Percentiles rank a stretch among this genome's conserved stretches.
Evolutionary conservation across 35 echinoderm and acorn worm genomes (phyloP).

Genomic region (Diadema setosum): DNA sequence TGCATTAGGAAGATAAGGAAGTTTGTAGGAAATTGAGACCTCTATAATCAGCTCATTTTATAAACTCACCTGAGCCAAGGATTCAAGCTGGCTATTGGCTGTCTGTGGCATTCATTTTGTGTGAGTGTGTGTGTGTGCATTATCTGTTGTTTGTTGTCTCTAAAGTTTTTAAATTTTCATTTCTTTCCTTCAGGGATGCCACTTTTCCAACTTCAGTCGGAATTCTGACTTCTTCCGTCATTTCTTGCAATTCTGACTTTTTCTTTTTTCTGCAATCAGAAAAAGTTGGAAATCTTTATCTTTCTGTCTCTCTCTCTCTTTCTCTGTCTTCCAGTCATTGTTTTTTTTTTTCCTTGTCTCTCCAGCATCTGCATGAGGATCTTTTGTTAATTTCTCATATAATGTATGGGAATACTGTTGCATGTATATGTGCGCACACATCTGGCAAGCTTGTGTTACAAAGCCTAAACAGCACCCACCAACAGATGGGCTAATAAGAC

Average conservation of each 20-base stretch:
- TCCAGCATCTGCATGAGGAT: background rate
- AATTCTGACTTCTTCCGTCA: background rate
- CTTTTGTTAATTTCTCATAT: background rate
- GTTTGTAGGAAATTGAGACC: no score
- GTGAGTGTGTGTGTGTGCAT: no score
- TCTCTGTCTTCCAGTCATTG: no score
- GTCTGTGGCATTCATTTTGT: no score
- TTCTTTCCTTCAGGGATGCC: background rate
- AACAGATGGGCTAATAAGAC: background rate
- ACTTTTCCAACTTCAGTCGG: background rate
- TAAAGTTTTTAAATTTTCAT: no score
- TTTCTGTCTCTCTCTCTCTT: background rate
- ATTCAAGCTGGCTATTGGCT: no score
- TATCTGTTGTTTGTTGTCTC: no score
- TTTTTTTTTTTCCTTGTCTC: background rate
- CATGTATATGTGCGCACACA: background rate
- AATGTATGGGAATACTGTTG: background rate
- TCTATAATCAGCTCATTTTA: no score
- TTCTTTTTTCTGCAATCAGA: background rate
- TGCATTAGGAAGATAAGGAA: no score
- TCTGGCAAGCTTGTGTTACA: background rate
- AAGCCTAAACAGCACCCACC: background rate
- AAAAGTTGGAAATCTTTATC: background rate
- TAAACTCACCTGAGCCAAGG: no score
- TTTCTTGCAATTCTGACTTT: background rate